Evolutionary conservation across 2,797 vertebrate genomes (phyloP).

Genomic region (Parambassis ranga): DNA sequence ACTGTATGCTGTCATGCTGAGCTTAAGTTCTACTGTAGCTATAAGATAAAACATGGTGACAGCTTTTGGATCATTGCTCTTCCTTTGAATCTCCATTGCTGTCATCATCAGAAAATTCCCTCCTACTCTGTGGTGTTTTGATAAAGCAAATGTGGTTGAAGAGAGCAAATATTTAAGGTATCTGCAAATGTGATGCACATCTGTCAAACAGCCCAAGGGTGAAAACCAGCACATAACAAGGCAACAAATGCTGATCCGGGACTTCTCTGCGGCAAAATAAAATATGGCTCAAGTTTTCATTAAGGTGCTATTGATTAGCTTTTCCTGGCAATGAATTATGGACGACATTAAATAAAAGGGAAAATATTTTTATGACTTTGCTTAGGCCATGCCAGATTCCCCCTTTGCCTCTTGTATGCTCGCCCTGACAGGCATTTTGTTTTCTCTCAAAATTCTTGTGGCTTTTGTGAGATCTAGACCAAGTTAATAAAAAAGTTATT

Average conservation of each 20-base stretch:
- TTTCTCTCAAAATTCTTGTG: constrained; percentile 80
- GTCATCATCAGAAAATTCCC: constrained; percentile 63
- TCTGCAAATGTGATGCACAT: constrained; percentile 83
- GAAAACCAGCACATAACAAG: constrained; percentile 83
- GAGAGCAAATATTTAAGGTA: constrained; percentile 83
- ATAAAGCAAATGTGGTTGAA: constrained; percentile 76
- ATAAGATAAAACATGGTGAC: constrained; percentile 29
- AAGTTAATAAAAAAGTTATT: constrained; percentile 22
- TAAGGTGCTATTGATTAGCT: constrained; percentile 99
- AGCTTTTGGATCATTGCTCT: constrained; percentile 39
- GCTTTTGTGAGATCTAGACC: constrained; percentile 63
- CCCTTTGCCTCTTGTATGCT: constrained; percentile 71
- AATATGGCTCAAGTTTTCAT: constrained; percentile 99
- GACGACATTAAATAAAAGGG: constrained; percentile 98
- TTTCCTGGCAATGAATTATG: constrained; percentile 99
- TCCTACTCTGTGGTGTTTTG: constrained; percentile 67
- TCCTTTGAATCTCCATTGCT: constrained; percentile 46
- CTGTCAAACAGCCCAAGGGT: constrained; percentile 83
- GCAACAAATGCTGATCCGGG: constrained; percentile 94
- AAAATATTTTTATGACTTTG: constrained; percentile 99
- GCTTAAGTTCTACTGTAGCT: constrained; percentile 29
- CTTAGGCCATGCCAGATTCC: constrained; percentile 89
- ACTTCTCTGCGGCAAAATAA: constrained; percentile 94
- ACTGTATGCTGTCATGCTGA: constrained; percentile 5
- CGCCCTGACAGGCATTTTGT: constrained; percentile 78